These are phyloP conservation scores for Lethrus apterus DNA, from an alignment of 1,140 invertebrate genomes.

Conservation along the genomic window DNA sequence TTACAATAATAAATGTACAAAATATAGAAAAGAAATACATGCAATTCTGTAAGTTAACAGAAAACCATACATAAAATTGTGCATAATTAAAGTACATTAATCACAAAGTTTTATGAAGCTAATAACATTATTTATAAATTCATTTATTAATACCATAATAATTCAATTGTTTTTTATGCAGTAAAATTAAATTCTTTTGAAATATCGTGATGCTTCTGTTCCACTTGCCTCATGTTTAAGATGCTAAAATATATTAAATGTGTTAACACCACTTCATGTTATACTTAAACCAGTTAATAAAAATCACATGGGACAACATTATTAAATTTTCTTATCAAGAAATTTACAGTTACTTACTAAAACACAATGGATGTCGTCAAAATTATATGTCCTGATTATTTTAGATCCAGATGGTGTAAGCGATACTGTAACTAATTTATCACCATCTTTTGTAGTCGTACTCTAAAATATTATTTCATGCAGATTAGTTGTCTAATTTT, in stretches of 20 bases:
- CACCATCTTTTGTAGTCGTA: conserved; percentile 45
- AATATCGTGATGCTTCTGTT: conserved; percentile 31
- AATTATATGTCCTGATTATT: conserved; percentile 47
- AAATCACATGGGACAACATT: not conserved
- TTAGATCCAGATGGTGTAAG: conserved; percentile 44
- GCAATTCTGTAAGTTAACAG: too few relatives aligned
- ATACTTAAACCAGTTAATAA: not conserved
- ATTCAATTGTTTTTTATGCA: too few relatives aligned
- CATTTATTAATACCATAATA: too few relatives aligned
- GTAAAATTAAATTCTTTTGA: conserved; percentile 22
- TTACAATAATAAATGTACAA: too few relatives aligned
- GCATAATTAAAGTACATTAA: too few relatives aligned
- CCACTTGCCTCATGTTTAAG: conserved; percentile 26
- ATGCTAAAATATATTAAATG: conserved; percentile 25
- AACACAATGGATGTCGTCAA: conserved; percentile 48
- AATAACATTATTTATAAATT: too few relatives aligned
- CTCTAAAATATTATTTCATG: conserved; percentile 42
- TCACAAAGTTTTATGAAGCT: too few relatives aligned
- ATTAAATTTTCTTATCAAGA: not conserved
- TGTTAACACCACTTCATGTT: not conserved
- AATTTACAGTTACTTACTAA: conserved; percentile 44
- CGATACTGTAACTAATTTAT: conserved; percentile 47
- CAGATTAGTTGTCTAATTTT: not conserved
- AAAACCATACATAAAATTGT: too few relatives aligned
- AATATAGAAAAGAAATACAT: too few relatives aligned